Evolutionary conservation across 2,888 invertebrate species (phyloP).

Genomic region (Plusia festucae): DNA sequence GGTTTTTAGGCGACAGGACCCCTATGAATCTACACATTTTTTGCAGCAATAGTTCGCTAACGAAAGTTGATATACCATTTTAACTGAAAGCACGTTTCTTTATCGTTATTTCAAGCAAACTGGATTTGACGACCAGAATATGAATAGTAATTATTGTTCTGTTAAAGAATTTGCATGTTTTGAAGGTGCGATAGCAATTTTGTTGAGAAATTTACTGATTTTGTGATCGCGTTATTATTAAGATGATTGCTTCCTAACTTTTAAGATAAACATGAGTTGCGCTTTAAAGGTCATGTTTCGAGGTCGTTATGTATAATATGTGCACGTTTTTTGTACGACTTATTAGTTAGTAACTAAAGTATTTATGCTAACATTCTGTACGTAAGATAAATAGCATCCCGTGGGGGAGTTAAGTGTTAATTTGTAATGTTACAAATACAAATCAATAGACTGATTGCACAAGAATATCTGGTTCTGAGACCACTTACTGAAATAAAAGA

Average conservation of each 20-base stretch:
- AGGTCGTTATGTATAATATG: constrained; percentile 25
- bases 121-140: constrained; percentile 39
- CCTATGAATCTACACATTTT: constrained; percentile 6
- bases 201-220: constrained; percentile 36
- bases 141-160: constrained; percentile 41
- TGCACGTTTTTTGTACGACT: constrained; percentile 29
- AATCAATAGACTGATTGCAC: constrained; percentile 27
- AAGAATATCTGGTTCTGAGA: constrained; percentile 14
- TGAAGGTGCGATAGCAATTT: constrained; percentile 33
- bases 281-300: constrained; percentile 51
- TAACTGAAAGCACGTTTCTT: constrained; percentile 14
- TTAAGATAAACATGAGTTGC: constrained; percentile 46
- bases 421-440: constrained; percentile 17
- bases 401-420: constrained; percentile 15
- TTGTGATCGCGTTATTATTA: constrained; percentile 44
- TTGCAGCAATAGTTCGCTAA: not conserved
- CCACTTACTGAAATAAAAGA: constrained; percentile 2
- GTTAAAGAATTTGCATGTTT: constrained; percentile 40
- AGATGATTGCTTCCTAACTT: constrained; percentile 57
- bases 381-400: constrained; percentile 26
- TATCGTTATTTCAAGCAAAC: constrained; percentile 24
- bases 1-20: constrained; percentile 14
- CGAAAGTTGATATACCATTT: constrained; percentile 13
- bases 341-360: constrained; percentile 14
- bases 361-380: constrained; percentile 26